A percentile compares a stretch with the other conserved stretches of the same genome.
These are phyloP conservation scores for Spodoptera frugiperda DNA, from an alignment of 1,140 invertebrate genomes.

Conservation along the genomic window DNA sequence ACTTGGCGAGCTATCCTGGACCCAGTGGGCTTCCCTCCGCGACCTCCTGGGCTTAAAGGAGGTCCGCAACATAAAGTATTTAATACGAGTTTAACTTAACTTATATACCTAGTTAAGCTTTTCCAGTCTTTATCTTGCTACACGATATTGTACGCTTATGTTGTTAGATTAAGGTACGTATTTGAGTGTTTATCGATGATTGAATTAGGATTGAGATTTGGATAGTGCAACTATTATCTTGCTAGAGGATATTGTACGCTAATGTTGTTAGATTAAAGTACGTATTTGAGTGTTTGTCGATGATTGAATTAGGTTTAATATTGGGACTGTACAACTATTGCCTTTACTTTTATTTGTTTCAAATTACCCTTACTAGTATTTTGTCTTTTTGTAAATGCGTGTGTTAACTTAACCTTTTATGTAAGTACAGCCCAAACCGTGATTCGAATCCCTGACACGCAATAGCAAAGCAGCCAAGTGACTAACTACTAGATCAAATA, in stretches of 20 bases:
- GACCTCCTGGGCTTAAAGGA: conserved; percentile 19
- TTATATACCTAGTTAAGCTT: conserved; percentile 28
- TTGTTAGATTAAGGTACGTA: too few relatives aligned
- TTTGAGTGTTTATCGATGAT: not conserved
- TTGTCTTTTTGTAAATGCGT: too few relatives aligned
- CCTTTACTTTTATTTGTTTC: too few relatives aligned
- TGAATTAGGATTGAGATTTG: not conserved
- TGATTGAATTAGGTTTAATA: not conserved
- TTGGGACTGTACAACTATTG: too few relatives aligned
- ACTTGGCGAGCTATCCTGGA: conserved; percentile 15
- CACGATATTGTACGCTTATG: conserved; percentile 5
- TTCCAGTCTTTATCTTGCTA: conserved; percentile 6
- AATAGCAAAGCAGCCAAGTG: not conserved
- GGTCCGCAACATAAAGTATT: conserved; percentile 33
- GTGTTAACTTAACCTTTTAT: too few relatives aligned
- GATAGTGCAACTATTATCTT: too few relatives aligned
- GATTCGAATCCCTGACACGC: too few relatives aligned
- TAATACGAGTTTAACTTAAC: conserved; percentile 29
- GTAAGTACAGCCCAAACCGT: too few relatives aligned
- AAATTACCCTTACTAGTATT: too few relatives aligned
- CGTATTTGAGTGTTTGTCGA: not conserved
- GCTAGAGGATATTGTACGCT: not conserved
- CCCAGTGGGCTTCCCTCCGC: conserved; percentile 1
- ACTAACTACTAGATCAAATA: too few relatives aligned
- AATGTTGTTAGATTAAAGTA: not conserved